These are phyloP conservation scores for Tinamus guttatus DNA, from an alignment of 2,113 vertebrate genomes.

Conservation along the genomic window DNA sequence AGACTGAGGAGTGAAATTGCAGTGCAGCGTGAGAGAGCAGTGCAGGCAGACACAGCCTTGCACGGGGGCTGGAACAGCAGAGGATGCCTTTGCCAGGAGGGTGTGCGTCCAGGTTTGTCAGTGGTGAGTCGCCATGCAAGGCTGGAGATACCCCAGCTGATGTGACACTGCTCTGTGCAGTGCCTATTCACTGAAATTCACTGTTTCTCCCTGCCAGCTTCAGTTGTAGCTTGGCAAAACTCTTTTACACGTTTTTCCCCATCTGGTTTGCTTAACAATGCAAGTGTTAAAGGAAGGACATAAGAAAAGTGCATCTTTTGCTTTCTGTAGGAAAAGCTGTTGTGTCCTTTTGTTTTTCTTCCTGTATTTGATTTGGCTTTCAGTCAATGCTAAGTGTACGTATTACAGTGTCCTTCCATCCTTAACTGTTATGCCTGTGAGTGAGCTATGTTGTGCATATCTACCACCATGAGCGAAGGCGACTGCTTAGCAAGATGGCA, in stretches of 20 bases:
- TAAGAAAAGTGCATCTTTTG: neutral
- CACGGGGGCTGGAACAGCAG: rapidly evolving
- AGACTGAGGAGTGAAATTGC: neutral
- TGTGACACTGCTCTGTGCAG: neutral
- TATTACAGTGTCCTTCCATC: neutral
- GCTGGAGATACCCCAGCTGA: neutral
- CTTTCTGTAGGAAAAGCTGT: neutral
- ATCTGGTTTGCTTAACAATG: neutral
- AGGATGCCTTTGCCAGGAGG: rapidly evolving
- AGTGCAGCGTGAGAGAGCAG: neutral
- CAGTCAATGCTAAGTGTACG: neutral
- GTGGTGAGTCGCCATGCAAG: rapidly evolving
- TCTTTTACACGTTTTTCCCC: neutral
- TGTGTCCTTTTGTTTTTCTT: neutral
- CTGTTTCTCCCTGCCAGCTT: neutral
- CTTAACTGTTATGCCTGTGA: neutral
- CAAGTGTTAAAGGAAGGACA: neutral
- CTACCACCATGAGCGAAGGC: neutral
- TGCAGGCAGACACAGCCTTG: neutral
- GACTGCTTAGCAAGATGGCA: neutral
- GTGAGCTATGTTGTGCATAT: neutral
- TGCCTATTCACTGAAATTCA: neutral
- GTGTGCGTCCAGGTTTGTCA: rapidly evolving
- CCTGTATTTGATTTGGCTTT: neutral
- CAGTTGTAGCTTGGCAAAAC: neutral